Percentiles rank a stretch among this genome's conserved stretches.
Evolutionary conservation across 2,888 invertebrate species (phyloP).

Genomic region (Agonopterix subpropinquella): DNA sequence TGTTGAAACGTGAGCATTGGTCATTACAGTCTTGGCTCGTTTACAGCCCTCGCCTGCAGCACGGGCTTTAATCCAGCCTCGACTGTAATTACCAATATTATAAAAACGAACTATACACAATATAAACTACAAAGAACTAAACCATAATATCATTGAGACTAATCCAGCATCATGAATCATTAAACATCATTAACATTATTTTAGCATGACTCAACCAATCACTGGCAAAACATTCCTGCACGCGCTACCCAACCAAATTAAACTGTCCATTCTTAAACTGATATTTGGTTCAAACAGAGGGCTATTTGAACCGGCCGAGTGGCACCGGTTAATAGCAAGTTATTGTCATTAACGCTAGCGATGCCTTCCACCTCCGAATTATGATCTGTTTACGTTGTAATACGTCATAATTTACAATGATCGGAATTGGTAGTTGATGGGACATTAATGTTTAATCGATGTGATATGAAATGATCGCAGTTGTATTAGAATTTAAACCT

Average conservation of each 20-base stretch:
- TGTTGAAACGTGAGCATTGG: too few relatives aligned
- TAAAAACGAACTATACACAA: too few relatives aligned
- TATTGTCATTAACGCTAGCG: constrained; percentile 59
- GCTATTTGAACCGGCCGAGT: constrained; percentile 22
- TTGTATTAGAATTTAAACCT: too few relatives aligned
- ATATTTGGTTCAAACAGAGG: constrained; percentile 6
- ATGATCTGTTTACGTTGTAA: constrained; percentile 27
- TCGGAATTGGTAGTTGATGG: background rate
- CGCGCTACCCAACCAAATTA: too few relatives aligned
- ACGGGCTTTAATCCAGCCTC: too few relatives aligned
- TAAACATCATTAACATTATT: constrained; percentile 2
- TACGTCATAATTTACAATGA: constrained; percentile 7
- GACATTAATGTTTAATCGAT: too few relatives aligned
- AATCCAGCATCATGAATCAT: background rate
- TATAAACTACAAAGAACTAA: too few relatives aligned
- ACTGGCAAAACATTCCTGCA: constrained; percentile 8
- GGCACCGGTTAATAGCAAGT: constrained; percentile 47
- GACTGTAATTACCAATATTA: too few relatives aligned
- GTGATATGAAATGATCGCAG: too few relatives aligned
- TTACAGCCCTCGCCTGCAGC: too few relatives aligned
- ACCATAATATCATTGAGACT: too few relatives aligned
- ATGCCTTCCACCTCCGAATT: constrained; percentile 40
- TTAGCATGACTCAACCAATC: constrained; percentile 4
- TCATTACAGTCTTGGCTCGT: too few relatives aligned
- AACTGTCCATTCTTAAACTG: background rate